A percentile compares a stretch with the other conserved stretches of the same genome.
These are phyloP conservation scores for Lucilia sericata DNA, from an alignment of 1,140 invertebrate genomes.

Conservation along the genomic window DNA sequence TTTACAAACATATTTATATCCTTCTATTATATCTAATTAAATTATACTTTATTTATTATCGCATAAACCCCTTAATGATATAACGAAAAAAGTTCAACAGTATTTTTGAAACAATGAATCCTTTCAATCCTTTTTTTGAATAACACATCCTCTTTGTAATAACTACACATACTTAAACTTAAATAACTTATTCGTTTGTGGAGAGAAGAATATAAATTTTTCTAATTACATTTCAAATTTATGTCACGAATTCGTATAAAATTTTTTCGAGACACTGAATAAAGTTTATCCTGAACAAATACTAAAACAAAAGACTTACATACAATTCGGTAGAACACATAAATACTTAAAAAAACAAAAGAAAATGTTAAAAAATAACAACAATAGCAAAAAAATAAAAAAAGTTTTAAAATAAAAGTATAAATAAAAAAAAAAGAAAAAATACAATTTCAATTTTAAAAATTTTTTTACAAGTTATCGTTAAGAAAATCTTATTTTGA, in stretches of 20 bases:
- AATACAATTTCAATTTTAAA: too few relatives aligned
- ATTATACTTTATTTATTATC: too few relatives aligned
- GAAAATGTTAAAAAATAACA: background rate
- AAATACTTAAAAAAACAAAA: background rate
- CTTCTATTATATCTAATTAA: too few relatives aligned
- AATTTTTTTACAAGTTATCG: background rate
- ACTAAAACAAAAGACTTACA: background rate
- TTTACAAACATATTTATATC: too few relatives aligned
- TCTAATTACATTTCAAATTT: conserved; percentile 50
- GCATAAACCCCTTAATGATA: too few relatives aligned
- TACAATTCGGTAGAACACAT: too few relatives aligned
- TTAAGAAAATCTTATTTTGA: background rate
- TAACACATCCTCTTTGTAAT: too few relatives aligned
- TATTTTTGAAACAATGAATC: too few relatives aligned
- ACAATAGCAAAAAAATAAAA: background rate
- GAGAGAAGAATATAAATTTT: background rate
- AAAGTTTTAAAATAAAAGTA: background rate
- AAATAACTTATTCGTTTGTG: background rate
- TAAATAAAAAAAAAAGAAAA: too few relatives aligned
- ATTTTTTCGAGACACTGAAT: conserved; percentile 27
- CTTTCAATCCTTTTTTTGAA: too few relatives aligned
- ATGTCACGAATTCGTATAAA: conserved; percentile 48
- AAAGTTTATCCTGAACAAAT: conserved; percentile 21
- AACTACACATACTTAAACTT: too few relatives aligned
- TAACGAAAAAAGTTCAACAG: too few relatives aligned